A percentile compares a stretch with the other conserved stretches of the same genome.
Conservation (phyloP, 2,888 invertebrate species). For the Mesochorus sp. region DNA sequence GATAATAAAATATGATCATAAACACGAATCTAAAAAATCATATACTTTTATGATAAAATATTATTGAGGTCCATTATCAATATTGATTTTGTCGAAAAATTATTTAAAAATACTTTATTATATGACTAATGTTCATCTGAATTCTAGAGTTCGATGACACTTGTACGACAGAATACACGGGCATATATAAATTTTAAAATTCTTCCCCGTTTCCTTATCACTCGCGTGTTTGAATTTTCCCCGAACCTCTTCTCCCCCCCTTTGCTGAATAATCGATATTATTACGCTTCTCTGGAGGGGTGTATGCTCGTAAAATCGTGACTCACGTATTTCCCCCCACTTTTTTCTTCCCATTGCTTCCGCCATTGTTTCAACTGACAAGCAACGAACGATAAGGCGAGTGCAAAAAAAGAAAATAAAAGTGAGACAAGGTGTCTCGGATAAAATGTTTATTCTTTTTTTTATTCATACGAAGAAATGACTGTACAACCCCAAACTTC, state of each 20-base stretch:
- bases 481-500: too few relatives aligned
- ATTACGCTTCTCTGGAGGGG: background rate
- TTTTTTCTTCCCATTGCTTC: background rate
- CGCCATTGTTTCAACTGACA: background rate
- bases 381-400: slow-evolving; percentile 21
- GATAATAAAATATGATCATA: too few relatives aligned
- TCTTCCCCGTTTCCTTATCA: background rate
- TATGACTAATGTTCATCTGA: too few relatives aligned
- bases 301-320: slow-evolving; percentile 9
- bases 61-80: too few relatives aligned
- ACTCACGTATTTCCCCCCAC: slow-evolving; percentile 31
- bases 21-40: too few relatives aligned
- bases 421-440: slow-evolving; percentile 1
- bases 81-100: too few relatives aligned
- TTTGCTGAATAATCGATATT: background rate
- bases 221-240: background rate
- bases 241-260: too few relatives aligned
- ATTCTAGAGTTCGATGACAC: too few relatives aligned
- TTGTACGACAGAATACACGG: too few relatives aligned
- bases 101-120: too few relatives aligned
- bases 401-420: slow-evolving; percentile 2
- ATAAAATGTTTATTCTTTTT: background rate
- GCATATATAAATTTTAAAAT: background rate
- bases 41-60: too few relatives aligned
- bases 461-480: background rate